phyloP scores from a whole-genome alignment of 2,113 vertebrate species.

The Parotia lawesii region DNA sequence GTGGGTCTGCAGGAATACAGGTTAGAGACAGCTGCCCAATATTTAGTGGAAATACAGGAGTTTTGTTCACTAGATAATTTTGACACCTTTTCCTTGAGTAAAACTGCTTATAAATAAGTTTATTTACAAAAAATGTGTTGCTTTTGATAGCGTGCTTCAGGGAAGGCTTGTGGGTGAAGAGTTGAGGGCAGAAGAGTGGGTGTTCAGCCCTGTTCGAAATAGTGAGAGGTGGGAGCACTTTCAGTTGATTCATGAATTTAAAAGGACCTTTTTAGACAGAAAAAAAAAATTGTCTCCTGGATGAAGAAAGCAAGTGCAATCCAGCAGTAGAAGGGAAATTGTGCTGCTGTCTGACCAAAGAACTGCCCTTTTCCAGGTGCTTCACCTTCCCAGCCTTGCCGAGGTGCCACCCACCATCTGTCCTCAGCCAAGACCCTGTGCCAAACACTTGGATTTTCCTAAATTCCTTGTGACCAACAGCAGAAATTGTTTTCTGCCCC shows the following conservation, averaged over 20 bases:
- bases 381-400: background rate
- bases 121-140: background rate
- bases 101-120: background rate
- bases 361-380: background rate
- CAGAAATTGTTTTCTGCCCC: background rate
- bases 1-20: background rate
- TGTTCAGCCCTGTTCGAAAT: background rate
- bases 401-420: fast-evolving
- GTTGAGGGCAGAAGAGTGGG: background rate
- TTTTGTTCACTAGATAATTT: background rate
- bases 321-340: background rate
- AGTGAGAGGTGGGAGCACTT: background rate
- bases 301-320: background rate
- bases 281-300: background rate
- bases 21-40: background rate
- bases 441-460: background rate
- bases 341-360: background rate
- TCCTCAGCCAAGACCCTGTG: background rate
- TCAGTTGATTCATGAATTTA: background rate
- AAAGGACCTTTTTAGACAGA: background rate
- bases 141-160: background rate
- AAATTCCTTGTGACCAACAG: background rate
- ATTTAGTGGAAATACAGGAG: background rate
- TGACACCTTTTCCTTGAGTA: background rate
- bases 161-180: background rate